Evolutionary conservation across 1,140 invertebrate species (phyloP), one percentile per base, ranked within the genome.

Genomic region (Amyelois transitella): DNA sequence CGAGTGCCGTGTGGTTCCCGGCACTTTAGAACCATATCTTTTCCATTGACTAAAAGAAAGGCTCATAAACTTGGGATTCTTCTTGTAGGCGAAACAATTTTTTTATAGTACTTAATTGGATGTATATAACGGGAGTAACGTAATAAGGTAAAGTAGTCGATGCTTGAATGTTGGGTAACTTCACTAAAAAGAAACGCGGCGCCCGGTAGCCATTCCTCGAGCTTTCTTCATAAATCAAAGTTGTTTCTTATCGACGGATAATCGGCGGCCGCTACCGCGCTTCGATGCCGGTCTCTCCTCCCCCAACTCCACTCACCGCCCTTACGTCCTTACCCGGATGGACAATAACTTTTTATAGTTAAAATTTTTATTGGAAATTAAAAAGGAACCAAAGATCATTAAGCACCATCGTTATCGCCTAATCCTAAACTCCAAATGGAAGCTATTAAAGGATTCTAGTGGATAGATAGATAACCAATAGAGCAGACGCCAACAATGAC

Each of bases 201-300:
- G 75, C 77, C 82, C 80, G 59, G 82, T 86, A 86, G 80, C 80
- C 72, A 75, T 62, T 69, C 72, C 69, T 72, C 65, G 45, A 67
- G 78, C 77, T 81, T 81, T 83, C 80, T 82, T 86, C 81, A 86
- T 86, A 86, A 86, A 86, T 84, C 83, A 86, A 86, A 72, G 82
- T 77, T 83, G 82, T 81, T 81, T 86, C 69, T 84, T 86, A 86
- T 86, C 83, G 77, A 60, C 72, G 70, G 75, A 82, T 82, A 83
- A 86, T 86, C 79, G 74, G 68, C 72, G 68, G 74, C 74, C 55
- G 79, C 83, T 82, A 84, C 79, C 63, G 75, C 69, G 64, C 58
- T 64, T 65, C 75, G 51, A 55, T 28, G 25, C 48, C 60, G 44
- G 47, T 55, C 51, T 53, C 56, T 20, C 53, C 48, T 57, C 32